Percentiles rank a stretch among this genome's conserved stretches.
These are phyloP conservation scores for Condylura cristata DNA, from an alignment of 2,113 vertebrate species.

Conservation along the genomic window DNA sequence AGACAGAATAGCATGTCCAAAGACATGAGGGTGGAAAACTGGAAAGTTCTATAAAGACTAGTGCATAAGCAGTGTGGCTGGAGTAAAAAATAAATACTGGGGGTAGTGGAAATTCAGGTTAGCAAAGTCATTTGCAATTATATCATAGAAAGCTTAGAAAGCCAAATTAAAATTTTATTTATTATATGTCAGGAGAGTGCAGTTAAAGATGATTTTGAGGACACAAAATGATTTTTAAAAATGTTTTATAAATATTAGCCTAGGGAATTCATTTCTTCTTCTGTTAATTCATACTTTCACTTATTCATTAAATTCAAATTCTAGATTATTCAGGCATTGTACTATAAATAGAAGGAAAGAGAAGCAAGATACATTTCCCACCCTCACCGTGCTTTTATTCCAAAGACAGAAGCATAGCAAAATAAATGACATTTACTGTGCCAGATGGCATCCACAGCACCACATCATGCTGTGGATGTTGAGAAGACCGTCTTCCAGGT, in stretches of 20 bases:
- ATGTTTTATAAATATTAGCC: not conserved
- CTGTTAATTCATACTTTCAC: not conserved
- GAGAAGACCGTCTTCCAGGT: not conserved
- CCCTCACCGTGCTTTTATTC: not conserved
- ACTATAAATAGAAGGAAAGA: not conserved
- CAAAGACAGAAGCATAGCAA: not conserved
- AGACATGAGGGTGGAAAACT: not conserved
- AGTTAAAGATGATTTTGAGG: not conserved
- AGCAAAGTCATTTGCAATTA: not conserved
- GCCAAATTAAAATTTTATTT: not conserved
- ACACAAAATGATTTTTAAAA: not conserved
- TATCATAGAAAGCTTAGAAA: not conserved
- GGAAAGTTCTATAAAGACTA: not conserved
- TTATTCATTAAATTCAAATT: slow-evolving; percentile 12
- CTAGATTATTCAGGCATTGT: not conserved
- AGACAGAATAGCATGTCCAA: not conserved
- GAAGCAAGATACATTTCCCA: not conserved
- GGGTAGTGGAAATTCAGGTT: not conserved
- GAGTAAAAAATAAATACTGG: not conserved
- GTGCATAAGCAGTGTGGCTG: not conserved
- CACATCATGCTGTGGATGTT: not conserved
- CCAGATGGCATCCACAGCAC: not conserved
- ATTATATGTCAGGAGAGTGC: not conserved
- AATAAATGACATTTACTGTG: not conserved
- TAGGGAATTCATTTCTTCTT: not conserved